Evolutionary conservation across 2,888 invertebrate genomes (phyloP).

Genomic region (Lepidonotus clava): DNA sequence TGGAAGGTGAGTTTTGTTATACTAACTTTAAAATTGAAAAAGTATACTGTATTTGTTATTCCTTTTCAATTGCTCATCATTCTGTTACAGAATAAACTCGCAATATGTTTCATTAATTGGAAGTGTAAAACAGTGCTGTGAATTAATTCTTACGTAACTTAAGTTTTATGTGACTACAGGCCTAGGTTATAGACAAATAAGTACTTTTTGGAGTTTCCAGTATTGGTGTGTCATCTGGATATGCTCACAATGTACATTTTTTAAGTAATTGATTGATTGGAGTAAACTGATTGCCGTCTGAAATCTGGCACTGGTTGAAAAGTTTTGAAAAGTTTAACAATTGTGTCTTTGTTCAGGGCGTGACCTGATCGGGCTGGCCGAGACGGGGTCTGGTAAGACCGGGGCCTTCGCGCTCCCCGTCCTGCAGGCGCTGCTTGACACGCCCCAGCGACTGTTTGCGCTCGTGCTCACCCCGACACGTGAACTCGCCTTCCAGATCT

Average conservation of each 20-base stretch:
- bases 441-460: conserved; percentile 93
- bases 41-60: no score
- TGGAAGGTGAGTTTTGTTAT: conserved; percentile 85
- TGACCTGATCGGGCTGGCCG: conserved; percentile 89
- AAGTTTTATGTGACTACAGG: no score
- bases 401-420: conserved; percentile 98
- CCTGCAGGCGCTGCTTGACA: conserved; percentile 92
- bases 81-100: no score
- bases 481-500: conserved; percentile 98
- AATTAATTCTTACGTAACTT: no score
- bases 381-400: conserved; percentile 97
- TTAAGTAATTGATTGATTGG: neutral
- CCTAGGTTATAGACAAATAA: no score
- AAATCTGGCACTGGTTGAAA: neutral
- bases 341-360: conserved; percentile 85
- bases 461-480: conserved; percentile 95
- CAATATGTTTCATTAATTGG: no score
- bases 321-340: neutral
- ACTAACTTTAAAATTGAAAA: neutral
- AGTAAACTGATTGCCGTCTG: neutral
- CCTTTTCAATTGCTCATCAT: no score
- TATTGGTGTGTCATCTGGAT: neutral
- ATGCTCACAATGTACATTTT: neutral
- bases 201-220: no score
- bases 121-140: no score